Evolutionary conservation across 2,888 invertebrate species (phyloP), one percentile per base, ranked within the genome.

Genomic region (Labia minor): DNA sequence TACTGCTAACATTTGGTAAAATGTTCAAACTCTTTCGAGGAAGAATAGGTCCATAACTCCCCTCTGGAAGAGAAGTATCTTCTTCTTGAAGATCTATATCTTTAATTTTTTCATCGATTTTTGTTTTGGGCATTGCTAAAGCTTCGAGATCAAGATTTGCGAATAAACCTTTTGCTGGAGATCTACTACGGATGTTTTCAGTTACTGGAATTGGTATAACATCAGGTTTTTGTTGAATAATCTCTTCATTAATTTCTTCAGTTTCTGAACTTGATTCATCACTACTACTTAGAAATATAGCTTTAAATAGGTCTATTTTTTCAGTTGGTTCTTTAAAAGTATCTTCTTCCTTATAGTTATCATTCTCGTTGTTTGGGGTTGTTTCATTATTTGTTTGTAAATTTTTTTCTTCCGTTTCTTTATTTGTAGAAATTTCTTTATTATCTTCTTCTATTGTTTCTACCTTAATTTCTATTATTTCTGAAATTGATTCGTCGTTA

Each of bases 261-360:
- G 67, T 75, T 71, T 1, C 72, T 14, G 83, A 82, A 20, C 78
- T 78, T 72, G 88, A 73, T 21, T 76, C 76, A 14, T 78, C 90
- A 73, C 88, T 89, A 68, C 90, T 90, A 73, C 88, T 88, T 21
- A 90, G 81, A 75, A 96, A 96, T 73, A 96, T 92, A 0, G 92
- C 88, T 77, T 91, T 92, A 74, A 93, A 96, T 1, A 96, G 79
- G 77, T 95, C 95, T 68, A 83, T 81, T 72, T 86, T 86, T 64
- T 86, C 81, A 19, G 82, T 81, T 19, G 81, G 78, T 62, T 80
- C 79, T 67, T 76, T 62, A 21, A 67, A 68, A n/a, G 62, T 66
- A n/a, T 66, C 66, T 62, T 67, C 68, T 65, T 73, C 49, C 14
- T 16, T 14, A 8, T 4, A 3, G 14, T 49, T 49, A 8, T 8